phyloP scores from a whole-genome alignment of 2,113 vertebrate genomes.

The Toxostoma redivivum region DNA sequence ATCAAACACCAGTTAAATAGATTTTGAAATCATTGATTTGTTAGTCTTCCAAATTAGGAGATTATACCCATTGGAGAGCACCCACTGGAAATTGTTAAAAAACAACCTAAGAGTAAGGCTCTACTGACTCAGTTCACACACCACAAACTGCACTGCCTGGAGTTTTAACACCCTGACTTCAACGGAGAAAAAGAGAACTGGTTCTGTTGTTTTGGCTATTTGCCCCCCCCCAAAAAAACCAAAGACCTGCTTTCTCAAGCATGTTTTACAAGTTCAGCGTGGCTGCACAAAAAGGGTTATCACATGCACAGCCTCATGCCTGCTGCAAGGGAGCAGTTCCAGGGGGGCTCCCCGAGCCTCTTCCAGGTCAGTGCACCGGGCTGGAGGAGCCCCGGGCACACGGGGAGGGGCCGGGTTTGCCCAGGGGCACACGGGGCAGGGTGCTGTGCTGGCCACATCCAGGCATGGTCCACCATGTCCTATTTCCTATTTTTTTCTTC shows the following conservation, averaged over 20 bases:
- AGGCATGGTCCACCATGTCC: too few relatives aligned
- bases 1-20: not conserved
- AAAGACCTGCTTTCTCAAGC: conserved; percentile 28
- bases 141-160: not conserved
- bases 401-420: too few relatives aligned
- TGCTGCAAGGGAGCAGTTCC: not conserved
- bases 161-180: not conserved
- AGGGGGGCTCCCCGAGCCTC: not conserved
- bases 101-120: not conserved
- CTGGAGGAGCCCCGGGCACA: too few relatives aligned
- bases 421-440: too few relatives aligned
- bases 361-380: not conserved
- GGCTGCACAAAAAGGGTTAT: conserved; percentile 15
- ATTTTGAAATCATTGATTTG: not conserved
- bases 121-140: not conserved
- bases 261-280: not conserved
- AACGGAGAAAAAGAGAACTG: not conserved
- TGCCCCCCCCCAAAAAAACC: not conserved
- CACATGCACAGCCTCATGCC: conserved; percentile 22
- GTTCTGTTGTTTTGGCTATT: not conserved
- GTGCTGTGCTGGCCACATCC: too few relatives aligned
- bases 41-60: not conserved
- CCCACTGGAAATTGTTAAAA: not conserved
- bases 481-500: too few relatives aligned
- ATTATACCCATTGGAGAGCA: not conserved